Conservation (phyloP, 2,113 vertebrate species). For the Ceyx cyanopectus region DNA sequence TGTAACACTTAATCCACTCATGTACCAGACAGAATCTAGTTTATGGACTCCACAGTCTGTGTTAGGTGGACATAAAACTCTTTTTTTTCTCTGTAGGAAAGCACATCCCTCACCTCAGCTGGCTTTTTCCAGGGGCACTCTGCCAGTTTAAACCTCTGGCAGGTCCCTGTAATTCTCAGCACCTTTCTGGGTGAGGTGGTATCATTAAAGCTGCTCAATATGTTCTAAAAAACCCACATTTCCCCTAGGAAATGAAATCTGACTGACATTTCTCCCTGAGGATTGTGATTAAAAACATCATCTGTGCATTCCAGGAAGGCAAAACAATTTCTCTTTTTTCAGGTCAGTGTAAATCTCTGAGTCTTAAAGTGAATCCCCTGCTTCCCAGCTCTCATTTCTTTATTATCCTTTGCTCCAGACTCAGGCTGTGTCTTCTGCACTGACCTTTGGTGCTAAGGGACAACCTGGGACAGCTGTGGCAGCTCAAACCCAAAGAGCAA, state of each 20-base stretch:
- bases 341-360: background rate
- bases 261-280: background rate
- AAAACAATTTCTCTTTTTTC: background rate
- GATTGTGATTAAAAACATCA: background rate
- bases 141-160: background rate
- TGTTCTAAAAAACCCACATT: background rate
- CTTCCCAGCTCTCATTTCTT: background rate
- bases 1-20: background rate
- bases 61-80: background rate
- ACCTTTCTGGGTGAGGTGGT: background rate
- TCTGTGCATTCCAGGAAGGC: background rate
- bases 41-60: background rate
- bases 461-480: background rate
- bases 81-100: background rate
- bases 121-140: background rate
- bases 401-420: background rate
- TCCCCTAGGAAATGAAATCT: background rate
- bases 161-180: background rate
- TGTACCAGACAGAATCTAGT: background rate
- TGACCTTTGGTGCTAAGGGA: background rate
- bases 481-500: background rate
- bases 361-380: background rate
- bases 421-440: background rate
- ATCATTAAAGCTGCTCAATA: background rate
- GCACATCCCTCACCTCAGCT: background rate